phyloP scores from a whole-genome alignment of 2,113 vertebrate genomes.

The Dicaeum eximium region DNA sequence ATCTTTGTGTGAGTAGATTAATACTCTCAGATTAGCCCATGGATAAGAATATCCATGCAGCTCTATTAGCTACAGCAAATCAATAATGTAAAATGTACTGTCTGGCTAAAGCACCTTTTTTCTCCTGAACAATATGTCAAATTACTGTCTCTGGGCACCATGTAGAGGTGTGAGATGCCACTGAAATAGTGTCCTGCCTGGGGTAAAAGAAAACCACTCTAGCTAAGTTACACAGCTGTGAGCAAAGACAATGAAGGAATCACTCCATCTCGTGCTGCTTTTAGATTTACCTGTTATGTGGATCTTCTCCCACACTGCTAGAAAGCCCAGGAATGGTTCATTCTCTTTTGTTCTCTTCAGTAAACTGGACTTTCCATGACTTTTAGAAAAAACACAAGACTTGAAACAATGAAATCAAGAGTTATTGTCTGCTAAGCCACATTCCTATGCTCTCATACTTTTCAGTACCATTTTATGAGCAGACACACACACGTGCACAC shows the following conservation, averaged over 20 bases:
- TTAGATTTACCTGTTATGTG: background rate
- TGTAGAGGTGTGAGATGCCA: background rate
- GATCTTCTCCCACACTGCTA: background rate
- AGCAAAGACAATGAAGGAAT: background rate
- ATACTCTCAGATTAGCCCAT: background rate
- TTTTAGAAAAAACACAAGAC: background rate
- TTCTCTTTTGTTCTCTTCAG: background rate
- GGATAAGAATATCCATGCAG: background rate
- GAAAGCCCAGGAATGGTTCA: background rate
- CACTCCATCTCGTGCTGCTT: background rate
- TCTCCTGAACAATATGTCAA: background rate
- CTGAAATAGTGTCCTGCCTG: background rate
- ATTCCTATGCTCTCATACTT: background rate
- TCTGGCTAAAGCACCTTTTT: background rate
- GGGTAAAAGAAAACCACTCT: background rate
- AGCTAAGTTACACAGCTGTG: background rate
- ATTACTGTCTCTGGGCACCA: background rate
- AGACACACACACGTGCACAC: background rate
- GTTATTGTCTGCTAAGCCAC: background rate
- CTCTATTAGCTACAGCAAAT: background rate
- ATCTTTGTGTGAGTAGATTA: background rate
- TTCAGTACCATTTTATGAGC: background rate
- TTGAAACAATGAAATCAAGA: background rate
- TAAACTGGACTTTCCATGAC: background rate
- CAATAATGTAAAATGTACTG: background rate